Evolutionary conservation across 2,113 vertebrate species (phyloP).

Genomic region (Perognathus longimembris): DNA sequence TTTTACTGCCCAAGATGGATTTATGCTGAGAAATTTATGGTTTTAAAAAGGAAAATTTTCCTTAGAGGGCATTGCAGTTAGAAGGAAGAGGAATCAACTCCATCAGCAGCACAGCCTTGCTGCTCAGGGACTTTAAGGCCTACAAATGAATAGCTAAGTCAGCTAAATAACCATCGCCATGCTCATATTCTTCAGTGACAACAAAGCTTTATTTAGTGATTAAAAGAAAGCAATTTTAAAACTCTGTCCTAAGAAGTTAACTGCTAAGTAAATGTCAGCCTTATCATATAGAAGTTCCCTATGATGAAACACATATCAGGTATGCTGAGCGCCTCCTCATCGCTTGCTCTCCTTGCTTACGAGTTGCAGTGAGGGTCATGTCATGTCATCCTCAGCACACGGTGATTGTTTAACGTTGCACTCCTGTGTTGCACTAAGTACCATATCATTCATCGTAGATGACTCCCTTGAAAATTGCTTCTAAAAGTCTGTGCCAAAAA

Average conservation of each 20-base stretch:
- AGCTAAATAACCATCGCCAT: rapidly evolving
- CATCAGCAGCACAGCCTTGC: rapidly evolving
- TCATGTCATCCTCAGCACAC: slow-evolving; percentile 78
- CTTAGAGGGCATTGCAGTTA: background rate
- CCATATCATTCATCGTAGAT: slow-evolving; percentile 86
- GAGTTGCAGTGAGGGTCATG: slow-evolving; percentile 81
- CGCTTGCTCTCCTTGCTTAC: slow-evolving; percentile 70
- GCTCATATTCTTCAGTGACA: background rate
- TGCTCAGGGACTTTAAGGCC: background rate
- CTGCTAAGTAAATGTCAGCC: slow-evolving; percentile 34
- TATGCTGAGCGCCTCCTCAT: slow-evolving; percentile 63
- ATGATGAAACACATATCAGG: slow-evolving; percentile 78
- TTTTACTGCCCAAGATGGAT: background rate
- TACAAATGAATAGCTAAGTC: background rate
- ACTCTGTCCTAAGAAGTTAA: background rate
- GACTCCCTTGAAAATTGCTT: slow-evolving; percentile 88
- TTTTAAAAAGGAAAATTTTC: background rate
- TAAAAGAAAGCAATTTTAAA: slow-evolving; percentile 18
- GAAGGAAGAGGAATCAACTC: background rate
- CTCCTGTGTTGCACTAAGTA: slow-evolving; percentile 79
- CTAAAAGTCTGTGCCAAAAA: slow-evolving; percentile 88
- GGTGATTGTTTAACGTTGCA: slow-evolving; percentile 82
- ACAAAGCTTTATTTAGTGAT: background rate
- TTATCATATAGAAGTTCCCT: slow-evolving; percentile 70
- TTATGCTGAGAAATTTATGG: background rate